Evolutionary conservation across 1,140 invertebrate species (phyloP).

Genomic region (Neuroterus valhalla): DNA sequence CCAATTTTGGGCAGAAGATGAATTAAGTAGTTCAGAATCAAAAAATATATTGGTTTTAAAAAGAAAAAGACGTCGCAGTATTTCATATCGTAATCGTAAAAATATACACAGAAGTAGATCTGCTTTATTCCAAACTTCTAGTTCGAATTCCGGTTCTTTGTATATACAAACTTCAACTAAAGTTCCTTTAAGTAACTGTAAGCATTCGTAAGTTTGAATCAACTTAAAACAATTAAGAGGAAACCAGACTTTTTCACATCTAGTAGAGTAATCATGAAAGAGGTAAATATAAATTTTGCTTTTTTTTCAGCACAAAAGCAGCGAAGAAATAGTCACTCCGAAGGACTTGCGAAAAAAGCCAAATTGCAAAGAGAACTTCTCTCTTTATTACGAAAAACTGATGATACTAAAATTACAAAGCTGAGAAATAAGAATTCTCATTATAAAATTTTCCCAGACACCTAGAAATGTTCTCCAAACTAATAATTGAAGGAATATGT

Average conservation of each 20-base stretch:
- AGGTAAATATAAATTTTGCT: background rate
- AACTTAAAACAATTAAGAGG: background rate
- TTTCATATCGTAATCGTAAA: constrained; percentile 58
- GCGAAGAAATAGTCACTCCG: background rate
- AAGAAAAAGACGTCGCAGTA: constrained; percentile 55
- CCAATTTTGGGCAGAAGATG: constrained; percentile 64
- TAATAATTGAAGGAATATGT: too few species aligned
- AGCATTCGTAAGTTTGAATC: background rate
- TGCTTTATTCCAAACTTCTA: background rate
- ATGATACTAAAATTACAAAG: background rate
- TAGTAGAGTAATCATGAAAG: background rate
- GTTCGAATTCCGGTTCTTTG: background rate
- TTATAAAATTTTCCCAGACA: too few species aligned
- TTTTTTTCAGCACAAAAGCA: background rate
- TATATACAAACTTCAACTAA: background rate
- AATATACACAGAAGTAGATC: constrained; percentile 47
- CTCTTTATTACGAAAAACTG: background rate
- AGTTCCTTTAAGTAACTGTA: background rate
- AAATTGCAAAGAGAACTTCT: constrained; percentile 4
- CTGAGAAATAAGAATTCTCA: too few species aligned
- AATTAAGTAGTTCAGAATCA: constrained; percentile 59
- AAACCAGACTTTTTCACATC: background rate
- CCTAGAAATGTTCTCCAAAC: too few species aligned
- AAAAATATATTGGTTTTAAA: constrained; percentile 40
- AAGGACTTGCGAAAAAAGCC: background rate